Evolutionary conservation across 1,140 invertebrate genomes (phyloP), one percentile per base, ranked within the genome.

Genomic region (Triops longicaudatus): DNA sequence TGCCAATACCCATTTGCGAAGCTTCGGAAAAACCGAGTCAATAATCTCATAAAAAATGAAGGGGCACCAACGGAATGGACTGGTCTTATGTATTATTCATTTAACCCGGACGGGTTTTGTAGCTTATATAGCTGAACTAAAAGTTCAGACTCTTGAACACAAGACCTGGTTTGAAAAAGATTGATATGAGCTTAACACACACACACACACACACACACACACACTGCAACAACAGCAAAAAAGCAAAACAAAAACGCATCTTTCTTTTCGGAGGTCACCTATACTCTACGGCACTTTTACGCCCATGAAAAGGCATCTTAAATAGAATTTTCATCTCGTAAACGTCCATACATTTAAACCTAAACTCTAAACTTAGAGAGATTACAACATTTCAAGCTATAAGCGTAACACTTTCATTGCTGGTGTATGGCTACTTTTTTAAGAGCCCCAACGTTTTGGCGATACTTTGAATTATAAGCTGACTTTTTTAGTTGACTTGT

Each of bases 381-480:
- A 37, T 37, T 37, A 37, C 31, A 37, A 37, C 31, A 37, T 37
- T 37, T 37, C 31, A 37, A 37, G 31, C 31, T 37, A 37, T 37
- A 37, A 37, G 31, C 31, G 7, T 7, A 2, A 37, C 31, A 37
- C 31, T 37, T 37, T 37, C 31, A 37, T 37, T 2, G 31, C 31
- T 37, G 31, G 31, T 37, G 31, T 37, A 37, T 37, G 31, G 31
- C 31, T 37, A n/a, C 31, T 37, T 37, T 37, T 37, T 37, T 37
- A 37, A 37, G 31, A 37, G 17, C 50, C 22, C 22, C 14, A 63
- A 63, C 50, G 50, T 63, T 63, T 63, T 63, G 50, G 50, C 50
- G 50, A 63, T 63, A 63, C 17, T 63, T 63, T 63, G 50, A 63
- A 63, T 63, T 63, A 63, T 63, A 63, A 63, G 50, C 50, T 63